phyloP scores from a whole-genome alignment of 2,797 vertebrate genomes.

The Lagodon rhomboides region DNA sequence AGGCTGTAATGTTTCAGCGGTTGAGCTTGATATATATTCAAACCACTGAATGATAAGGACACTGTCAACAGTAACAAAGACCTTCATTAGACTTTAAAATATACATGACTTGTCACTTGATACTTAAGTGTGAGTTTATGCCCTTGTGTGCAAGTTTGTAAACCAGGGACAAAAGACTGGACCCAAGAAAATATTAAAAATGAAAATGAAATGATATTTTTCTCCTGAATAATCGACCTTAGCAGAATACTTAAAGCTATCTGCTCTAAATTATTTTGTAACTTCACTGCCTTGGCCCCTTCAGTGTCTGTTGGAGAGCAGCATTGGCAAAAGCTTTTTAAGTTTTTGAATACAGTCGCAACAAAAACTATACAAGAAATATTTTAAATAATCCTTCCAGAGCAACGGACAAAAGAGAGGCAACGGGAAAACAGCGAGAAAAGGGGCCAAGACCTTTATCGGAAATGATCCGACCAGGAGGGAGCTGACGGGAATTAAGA shows the following conservation, averaged over 20 bases:
- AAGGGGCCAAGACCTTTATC: background rate
- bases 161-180: too few species aligned
- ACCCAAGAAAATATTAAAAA: background rate
- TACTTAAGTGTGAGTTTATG: too few species aligned
- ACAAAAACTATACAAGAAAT: background rate
- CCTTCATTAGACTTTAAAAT: background rate
- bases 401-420: background rate
- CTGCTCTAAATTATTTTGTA: background rate
- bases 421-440: slow-evolving; percentile 8
- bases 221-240: background rate
- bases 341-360: background rate
- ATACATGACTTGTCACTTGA: background rate
- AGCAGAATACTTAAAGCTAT: background rate
- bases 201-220: background rate
- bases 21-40: background rate
- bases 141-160: too few species aligned
- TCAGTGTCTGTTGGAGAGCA: background rate
- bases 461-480: background rate
- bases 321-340: background rate
- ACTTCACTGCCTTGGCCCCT: background rate
- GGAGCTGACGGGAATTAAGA: slow-evolving; percentile 20
- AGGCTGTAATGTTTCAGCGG: background rate
- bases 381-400: slow-evolving; percentile 7
- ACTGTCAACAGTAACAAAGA: background rate
- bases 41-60: background rate